Evolutionary conservation across 2,113 vertebrate genomes (phyloP).

Genomic region (Guaruba guarouba): DNA sequence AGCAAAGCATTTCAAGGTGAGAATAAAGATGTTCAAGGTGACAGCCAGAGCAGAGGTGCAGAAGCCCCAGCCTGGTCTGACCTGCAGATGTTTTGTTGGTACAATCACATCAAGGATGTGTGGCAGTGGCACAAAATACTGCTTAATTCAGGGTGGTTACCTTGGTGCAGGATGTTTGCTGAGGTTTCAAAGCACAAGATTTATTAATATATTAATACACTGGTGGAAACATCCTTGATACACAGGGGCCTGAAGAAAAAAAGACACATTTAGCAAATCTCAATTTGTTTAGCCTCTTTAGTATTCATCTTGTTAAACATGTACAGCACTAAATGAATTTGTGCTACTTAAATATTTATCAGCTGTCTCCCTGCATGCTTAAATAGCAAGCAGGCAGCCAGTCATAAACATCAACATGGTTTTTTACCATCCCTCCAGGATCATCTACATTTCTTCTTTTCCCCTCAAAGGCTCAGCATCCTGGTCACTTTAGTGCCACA

Average conservation of each 20-base stretch:
- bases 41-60: background rate
- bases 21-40: background rate
- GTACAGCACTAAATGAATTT: conserved; percentile 53
- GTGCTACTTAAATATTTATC: conserved; percentile 63
- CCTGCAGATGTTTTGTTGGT: background rate
- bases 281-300: conserved; percentile 57
- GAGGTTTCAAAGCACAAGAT: background rate
- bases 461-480: background rate
- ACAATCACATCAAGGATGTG: background rate
- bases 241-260: conserved; percentile 1
- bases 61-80: background rate
- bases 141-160: background rate
- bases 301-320: conserved; percentile 61
- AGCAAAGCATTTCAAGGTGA: background rate
- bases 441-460: background rate
- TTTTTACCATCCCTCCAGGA: background rate
- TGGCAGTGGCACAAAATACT: background rate
- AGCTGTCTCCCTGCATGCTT: conserved; percentile 27
- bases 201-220: background rate
- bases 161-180: background rate
- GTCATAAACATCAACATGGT: background rate
- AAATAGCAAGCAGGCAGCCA: conserved; percentile 15
- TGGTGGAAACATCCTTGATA: background rate
- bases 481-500: fast-evolving
- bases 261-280: conserved; percentile 4